Base-by-base conservation (phyloP, 2,113 vertebrate genomes). In the Calidris pugnax region DNA sequence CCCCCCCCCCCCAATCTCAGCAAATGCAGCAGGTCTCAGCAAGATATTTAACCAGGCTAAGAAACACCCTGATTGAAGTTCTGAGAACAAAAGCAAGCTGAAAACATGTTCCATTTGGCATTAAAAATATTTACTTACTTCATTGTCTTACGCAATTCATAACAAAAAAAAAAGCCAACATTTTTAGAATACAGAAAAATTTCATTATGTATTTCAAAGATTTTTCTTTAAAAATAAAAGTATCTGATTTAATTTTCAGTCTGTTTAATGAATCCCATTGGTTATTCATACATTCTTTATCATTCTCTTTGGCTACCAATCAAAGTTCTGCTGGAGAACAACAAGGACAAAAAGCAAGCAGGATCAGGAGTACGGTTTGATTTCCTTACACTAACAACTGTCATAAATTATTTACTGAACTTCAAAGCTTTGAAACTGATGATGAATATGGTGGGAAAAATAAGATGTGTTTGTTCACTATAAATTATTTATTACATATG, bases 321-420 rank as follows among this genome's bases (percentile, higher is more conserved):
- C 91, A 95, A 88, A 97, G 96, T 96, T 97, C 96, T 96, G 91
- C 93, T 94, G 14, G 26, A 96, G 92, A 98, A 95, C 87, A 85
- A 88, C 23, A 79, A 97, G 95, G 97, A 97, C 97, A 96, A 97
- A 97, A 97, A 96, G 57, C 95, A 95, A 91, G 90, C 63, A 28
- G 50, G 82, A 98, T 97, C 95, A 97, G 97, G 97, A 96, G 66
- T 91, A 97, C 7, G 32, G 75, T 84, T 96, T 97, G 95, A 98
- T 97, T 98, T 96, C 95, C 95, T 97, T 95, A 91, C 93, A 89
- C 95, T 98, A 98, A 98, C 97, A 98, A 97, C 96, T 55, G 47
- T 68, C 50, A 98, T 98, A 91, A 98, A 98, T 98, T 97, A 98
- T 98, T 98, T 94, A 98, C 84, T 72, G 75, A 95, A 96, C 95